Evolutionary conservation across 2,888 invertebrate genomes (phyloP).

Genomic region (Xylota segnis): DNA sequence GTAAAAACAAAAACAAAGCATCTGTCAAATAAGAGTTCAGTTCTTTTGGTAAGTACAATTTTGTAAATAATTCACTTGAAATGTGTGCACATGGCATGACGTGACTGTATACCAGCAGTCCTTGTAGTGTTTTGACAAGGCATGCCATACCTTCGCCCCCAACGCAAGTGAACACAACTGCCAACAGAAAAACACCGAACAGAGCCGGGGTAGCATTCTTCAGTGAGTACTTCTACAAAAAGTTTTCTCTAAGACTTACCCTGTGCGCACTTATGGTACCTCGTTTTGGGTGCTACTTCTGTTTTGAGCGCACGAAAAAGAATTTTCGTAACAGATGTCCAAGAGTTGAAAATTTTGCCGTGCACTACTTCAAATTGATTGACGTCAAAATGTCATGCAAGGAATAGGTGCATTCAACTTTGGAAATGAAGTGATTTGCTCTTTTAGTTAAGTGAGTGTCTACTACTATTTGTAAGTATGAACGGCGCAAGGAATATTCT

Average conservation of each 20-base stretch:
- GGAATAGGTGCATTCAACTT: conserved; percentile 23
- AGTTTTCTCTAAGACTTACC: conserved; percentile 60
- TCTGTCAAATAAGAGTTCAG: conserved; percentile 49
- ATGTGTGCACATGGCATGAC: conserved; percentile 74
- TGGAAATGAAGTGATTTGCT: conserved; percentile 43
- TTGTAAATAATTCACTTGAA: conserved; percentile 66
- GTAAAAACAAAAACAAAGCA: conserved; percentile 38
- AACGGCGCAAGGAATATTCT: background rate
- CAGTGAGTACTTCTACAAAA: conserved; percentile 56
- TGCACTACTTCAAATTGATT: conserved; percentile 68
- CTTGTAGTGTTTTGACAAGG: conserved; percentile 60
- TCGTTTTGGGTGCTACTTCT: conserved; percentile 42
- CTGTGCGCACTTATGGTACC: conserved; percentile 29
- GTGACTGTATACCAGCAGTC: conserved; percentile 55
- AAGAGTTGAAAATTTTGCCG: conserved; percentile 62
- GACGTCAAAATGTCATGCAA: conserved; percentile 74
- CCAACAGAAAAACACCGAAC: conserved; percentile 32
- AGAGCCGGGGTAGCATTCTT: conserved; percentile 43
- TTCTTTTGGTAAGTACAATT: conserved; percentile 41
- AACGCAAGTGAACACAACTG: conserved; percentile 56
- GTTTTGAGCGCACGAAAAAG: conserved; percentile 41
- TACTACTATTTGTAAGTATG: background rate
- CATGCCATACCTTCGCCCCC: conserved; percentile 57
- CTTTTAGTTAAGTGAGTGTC: conserved; percentile 13
- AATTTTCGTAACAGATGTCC: conserved; percentile 69